phyloP scores from a whole-genome alignment of 2,113 vertebrate species.

The Pedetes capensis region DNA sequence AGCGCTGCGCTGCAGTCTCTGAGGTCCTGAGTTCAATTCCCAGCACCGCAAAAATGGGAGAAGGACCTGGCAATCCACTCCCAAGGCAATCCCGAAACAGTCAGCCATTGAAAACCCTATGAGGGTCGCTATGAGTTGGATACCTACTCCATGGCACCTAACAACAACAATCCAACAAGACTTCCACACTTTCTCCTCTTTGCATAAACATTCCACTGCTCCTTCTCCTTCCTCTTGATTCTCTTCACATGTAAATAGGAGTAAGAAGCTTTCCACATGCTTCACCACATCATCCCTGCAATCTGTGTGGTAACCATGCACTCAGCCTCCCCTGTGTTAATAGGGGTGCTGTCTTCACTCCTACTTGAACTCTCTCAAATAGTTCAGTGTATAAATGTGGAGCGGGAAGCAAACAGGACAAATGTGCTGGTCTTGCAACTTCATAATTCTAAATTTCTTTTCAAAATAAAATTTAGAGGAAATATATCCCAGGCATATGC shows the following conservation, averaged over 20 bases:
- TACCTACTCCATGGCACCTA: no score
- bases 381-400: neutral
- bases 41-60: no score
- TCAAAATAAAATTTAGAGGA: neutral
- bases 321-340: neutral
- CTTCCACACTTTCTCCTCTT: neutral
- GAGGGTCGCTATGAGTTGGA: no score
- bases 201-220: neutral
- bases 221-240: neutral
- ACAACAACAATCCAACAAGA: neutral
- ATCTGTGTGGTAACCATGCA: neutral
- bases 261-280: neutral
- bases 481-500: neutral
- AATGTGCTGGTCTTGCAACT: neutral
- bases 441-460: neutral
- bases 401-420: no score
- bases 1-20: no score
- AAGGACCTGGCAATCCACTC: no score
- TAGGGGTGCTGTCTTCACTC: neutral
- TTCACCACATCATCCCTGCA: neutral
- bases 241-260: neutral
- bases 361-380: neutral
- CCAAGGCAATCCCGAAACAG: no score
- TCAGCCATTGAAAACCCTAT: no score
- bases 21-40: no score